Conservation (phyloP, 2,888 invertebrate genomes). For the Phasia obesa region DNA sequence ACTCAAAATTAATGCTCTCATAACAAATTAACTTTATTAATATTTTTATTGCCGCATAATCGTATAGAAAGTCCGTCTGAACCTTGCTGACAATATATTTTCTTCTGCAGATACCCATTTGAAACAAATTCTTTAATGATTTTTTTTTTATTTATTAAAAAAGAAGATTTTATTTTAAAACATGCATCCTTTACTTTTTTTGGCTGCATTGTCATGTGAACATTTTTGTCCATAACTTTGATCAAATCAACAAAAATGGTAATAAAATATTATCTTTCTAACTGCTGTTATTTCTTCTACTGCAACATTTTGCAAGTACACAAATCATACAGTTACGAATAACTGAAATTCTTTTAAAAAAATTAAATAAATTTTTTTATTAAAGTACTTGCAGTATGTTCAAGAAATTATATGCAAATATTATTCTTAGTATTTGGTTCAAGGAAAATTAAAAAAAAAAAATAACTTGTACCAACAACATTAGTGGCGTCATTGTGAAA, state of each 20-base stretch:
- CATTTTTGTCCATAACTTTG: not conserved
- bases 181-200: no score
- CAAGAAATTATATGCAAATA: constrained; percentile 46
- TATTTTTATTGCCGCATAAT: no score
- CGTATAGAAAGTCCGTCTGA: no score
- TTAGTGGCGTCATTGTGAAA: not conserved
- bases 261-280: constrained; percentile 38
- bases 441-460: constrained; percentile 35
- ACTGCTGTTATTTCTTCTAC: not conserved
- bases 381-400: not conserved
- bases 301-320: no score
- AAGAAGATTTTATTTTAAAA: no score
- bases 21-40: no score
- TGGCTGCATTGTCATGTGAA: constrained; percentile 3
- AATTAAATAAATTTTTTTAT: not conserved
- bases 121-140: no score
- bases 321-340: not conserved
- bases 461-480: not conserved
- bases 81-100: no score
- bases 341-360: constrained; percentile 21
- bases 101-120: no score
- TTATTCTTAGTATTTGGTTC: constrained; percentile 37
- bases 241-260: constrained; percentile 46
- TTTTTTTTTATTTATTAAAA: no score
- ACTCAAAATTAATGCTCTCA: no score